Evolutionary conservation across 2,113 vertebrate genomes (phyloP).

Genomic region (Notothenia coriiceps): DNA sequence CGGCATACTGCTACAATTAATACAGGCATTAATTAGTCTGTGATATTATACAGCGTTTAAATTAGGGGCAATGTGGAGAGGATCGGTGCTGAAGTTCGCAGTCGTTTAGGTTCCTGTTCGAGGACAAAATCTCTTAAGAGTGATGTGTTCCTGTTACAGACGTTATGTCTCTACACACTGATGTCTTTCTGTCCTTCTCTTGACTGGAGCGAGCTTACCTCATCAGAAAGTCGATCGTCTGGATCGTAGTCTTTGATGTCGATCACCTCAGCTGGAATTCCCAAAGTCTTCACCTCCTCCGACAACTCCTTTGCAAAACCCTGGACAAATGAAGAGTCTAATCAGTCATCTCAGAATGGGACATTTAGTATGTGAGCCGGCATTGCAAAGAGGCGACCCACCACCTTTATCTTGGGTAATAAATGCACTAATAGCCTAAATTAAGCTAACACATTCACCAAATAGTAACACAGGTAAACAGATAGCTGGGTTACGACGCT

Average conservation of each 20-base stretch:
- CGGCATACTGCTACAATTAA: not conserved
- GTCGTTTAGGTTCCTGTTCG: not conserved
- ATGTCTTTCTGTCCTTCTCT: not conserved
- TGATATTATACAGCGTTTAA: not conserved
- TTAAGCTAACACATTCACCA: too few relatives aligned
- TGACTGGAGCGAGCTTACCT: constrained; percentile 82
- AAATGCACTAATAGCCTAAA: too few relatives aligned
- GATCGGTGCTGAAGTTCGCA: not conserved
- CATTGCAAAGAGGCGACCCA: too few relatives aligned
- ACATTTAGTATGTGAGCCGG: not conserved
- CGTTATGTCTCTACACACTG: not conserved
- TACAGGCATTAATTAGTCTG: not conserved
- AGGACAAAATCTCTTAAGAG: not conserved
- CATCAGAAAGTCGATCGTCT: constrained; percentile 90
- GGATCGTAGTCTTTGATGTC: constrained; percentile 93
- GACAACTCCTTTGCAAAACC: constrained; percentile 88
- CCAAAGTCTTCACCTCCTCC: constrained; percentile 79
- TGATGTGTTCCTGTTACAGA: not conserved
- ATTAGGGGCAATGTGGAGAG: not conserved
- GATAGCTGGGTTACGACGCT: too few relatives aligned
- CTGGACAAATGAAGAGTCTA: constrained; percentile 68
- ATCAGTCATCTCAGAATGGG: not conserved
- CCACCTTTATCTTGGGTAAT: too few relatives aligned
- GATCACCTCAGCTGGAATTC: constrained; percentile 83
- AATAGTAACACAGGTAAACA: too few relatives aligned